These are phyloP conservation scores for Mastomys coucha DNA, from an alignment of 2,113 vertebrate species.

Conservation along the genomic window DNA sequence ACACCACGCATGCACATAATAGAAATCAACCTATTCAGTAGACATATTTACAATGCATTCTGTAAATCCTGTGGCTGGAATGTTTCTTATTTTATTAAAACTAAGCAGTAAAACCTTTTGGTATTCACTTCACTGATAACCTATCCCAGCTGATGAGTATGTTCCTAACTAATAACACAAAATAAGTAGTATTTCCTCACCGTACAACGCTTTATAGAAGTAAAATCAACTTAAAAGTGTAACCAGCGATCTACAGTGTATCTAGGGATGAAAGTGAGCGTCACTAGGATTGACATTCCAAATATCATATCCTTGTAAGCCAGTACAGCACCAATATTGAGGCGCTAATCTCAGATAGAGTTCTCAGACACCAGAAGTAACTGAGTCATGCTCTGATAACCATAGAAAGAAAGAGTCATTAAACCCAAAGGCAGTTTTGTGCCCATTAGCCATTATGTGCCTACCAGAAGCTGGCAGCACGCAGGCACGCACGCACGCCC, in stretches of 20 bases:
- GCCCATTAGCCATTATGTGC: background rate
- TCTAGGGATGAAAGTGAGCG: background rate
- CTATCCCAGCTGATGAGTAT: background rate
- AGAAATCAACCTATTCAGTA: background rate
- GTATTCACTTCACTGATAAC: background rate
- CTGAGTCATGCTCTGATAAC: background rate
- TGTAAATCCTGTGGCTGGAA: background rate
- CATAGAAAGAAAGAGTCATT: background rate
- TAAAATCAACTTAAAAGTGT: background rate
- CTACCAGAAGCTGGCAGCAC: background rate
- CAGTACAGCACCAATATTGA: background rate
- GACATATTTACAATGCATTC: background rate
- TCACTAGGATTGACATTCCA: background rate
- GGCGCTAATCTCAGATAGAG: background rate
- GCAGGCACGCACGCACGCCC: rapidly evolving
- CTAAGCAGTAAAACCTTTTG: background rate
- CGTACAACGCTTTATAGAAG: background rate
- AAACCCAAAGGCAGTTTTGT: background rate
- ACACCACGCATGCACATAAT: background rate
- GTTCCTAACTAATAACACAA: background rate
- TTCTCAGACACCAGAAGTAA: background rate
- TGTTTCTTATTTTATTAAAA: background rate
- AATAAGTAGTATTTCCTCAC: background rate
- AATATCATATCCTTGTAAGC: background rate
- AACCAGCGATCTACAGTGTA: background rate